Evolutionary conservation across 2,113 vertebrate species (phyloP), one percentile per base, ranked within the genome.

Genomic region (Leucosticte australis): DNA sequence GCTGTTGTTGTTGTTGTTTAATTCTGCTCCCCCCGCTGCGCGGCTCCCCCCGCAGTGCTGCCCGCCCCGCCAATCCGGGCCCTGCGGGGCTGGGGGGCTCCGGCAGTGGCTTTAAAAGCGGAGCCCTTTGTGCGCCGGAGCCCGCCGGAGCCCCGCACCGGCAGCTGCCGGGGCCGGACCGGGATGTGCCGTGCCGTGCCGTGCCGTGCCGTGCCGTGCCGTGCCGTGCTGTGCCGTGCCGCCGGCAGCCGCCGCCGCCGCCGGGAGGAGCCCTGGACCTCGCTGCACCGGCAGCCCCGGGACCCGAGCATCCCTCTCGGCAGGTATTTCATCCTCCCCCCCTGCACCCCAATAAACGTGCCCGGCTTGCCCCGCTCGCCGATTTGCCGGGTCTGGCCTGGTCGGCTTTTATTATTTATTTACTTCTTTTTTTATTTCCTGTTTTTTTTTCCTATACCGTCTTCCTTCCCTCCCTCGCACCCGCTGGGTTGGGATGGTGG

Each of bases 21-120:
- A 50, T 80, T 69, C 27, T 31, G 12, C 33, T 15, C 35, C 28
- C 33, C 27, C 5, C 8, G 14, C 31, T 9, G 31, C 20, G 50
- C 33, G 63, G 50, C 47, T 28, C 44, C 81, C 26, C 42, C 59
- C 26, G 44, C 75, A 26, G 87, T 28, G 67, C 90, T 79, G 88
- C 81, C 91, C 49, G 83, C 78, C 74, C 89, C 46, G 64, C 91
- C 95, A 96, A 93, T 96, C 93, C 92, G 89, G 74, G 91, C 91
- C 74, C 78, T 68, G 78, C 91, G 78, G 85, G 91, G 74, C 35
- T 64, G 91, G 93, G 95, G 93, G 93, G 83, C 53, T 69, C 60
- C 78, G 78, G 79, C 78, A 62, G 78, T 42, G 74, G 15, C 93
- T 94, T 90, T 94, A 88, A 94, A 94, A 94, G 79, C 86, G 42